phyloP scores from a whole-genome alignment of 2,888 invertebrate genomes.

The Galeopsomyia nigrocyanea region DNA sequence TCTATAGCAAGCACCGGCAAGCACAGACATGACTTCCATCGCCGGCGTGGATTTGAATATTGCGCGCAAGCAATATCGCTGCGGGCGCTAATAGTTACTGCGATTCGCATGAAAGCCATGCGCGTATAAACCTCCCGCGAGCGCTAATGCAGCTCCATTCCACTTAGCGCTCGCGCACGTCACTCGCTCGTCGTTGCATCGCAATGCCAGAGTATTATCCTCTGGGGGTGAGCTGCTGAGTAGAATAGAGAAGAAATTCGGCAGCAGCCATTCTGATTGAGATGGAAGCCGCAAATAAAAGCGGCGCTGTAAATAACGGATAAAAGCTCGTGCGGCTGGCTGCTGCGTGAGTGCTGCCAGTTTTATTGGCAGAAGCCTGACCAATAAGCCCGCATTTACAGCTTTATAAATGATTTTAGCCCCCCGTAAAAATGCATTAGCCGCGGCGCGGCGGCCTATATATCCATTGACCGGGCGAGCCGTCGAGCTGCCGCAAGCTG shows the following conservation, averaged over 20 bases:
- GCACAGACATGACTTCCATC: conserved; percentile 64
- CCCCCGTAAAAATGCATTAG: conserved; percentile 67
- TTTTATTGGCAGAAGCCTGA: conserved; percentile 63
- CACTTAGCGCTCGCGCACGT: not conserved
- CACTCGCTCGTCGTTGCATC: conserved; percentile 6
- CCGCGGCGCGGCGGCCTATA: not conserved
- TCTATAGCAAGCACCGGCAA: conserved; percentile 65
- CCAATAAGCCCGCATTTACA: conserved; percentile 68
- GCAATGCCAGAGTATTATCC: not conserved
- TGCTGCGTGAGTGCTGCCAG: conserved; percentile 59
- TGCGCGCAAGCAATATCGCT: conserved; percentile 65
- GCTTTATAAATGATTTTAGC: conserved; percentile 69
- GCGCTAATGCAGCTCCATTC: not conserved
- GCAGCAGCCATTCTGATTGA: conserved; percentile 66
- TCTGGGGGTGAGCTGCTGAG: not conserved
- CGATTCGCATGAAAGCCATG: conserved; percentile 41
- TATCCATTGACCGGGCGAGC: not conserved
- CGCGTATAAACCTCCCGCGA: conserved; percentile 27
- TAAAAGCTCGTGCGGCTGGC: conserved; percentile 61
- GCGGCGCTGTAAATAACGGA: conserved; percentile 67
- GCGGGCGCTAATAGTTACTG: conserved; percentile 65
- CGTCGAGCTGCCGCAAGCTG: conserved; percentile 10
- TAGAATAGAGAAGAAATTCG: conserved; percentile 4
- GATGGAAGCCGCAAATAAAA: conserved; percentile 69
- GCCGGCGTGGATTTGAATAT: conserved; percentile 66